Conservation (phyloP, 1,140 invertebrate species). For the Drosophila saltans region DNA sequence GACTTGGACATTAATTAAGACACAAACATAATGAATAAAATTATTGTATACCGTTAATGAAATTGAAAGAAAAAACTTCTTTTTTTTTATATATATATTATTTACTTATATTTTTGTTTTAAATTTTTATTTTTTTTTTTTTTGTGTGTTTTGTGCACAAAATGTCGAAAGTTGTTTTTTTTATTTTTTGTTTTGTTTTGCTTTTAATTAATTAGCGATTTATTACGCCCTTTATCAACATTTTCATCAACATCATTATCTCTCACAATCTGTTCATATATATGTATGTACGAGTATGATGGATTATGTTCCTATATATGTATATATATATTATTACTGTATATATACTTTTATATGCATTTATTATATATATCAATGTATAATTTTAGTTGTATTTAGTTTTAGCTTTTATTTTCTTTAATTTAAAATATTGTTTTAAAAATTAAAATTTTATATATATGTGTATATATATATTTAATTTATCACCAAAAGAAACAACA, state of each 20-base stretch:
- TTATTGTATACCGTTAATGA: background rate
- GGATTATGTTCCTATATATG: conserved; percentile 33
- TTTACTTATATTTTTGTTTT: conserved; percentile 76
- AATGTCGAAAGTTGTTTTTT: background rate
- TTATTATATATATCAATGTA: background rate
- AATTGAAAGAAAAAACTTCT: conserved; percentile 9
- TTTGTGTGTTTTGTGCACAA: conserved; percentile 24
- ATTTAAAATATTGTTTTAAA: conserved; percentile 60
- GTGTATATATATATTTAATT: conserved; percentile 56
- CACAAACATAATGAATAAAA: conserved; percentile 49
- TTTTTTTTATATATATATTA: conserved; percentile 45
- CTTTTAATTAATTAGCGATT: conserved; percentile 3
- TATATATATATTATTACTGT: background rate
- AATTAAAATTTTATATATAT: conserved; percentile 66
- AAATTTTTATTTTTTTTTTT: conserved; percentile 43
- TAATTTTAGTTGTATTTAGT: conserved; percentile 56
- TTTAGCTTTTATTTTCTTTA: conserved; percentile 65
- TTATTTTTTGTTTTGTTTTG: conserved; percentile 35
- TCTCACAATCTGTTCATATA: conserved; percentile 60
- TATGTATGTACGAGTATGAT: conserved; percentile 43
- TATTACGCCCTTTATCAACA: conserved; percentile 1
- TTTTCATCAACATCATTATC: conserved; percentile 18
- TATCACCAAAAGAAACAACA: conserved; percentile 74
- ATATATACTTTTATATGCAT: background rate
- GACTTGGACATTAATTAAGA: conserved; percentile 76